phyloP scores from a whole-genome alignment of 1,140 invertebrate genomes.

The Drosophila ironensis region DNA sequence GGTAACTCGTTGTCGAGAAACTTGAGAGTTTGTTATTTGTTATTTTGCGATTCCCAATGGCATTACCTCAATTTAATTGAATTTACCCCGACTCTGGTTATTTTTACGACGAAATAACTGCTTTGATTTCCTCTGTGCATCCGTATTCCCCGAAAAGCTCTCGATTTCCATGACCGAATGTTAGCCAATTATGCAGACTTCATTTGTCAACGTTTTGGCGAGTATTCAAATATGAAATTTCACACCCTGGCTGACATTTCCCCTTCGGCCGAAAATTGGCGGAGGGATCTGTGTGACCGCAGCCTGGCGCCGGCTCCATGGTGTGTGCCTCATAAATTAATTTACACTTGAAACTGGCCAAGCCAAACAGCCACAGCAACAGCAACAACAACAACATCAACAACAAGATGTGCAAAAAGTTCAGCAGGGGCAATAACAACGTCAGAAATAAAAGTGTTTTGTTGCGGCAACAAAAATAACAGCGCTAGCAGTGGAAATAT shows the following conservation, averaged over 20 bases:
- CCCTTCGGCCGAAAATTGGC: conserved; percentile 10
- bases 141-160: conserved; percentile 3
- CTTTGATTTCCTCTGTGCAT: neutral
- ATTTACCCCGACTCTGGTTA: too few relatives aligned
- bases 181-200: conserved; percentile 67
- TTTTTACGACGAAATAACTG: neutral
- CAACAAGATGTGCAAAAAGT: conserved; percentile 8
- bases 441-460: conserved; percentile 48
- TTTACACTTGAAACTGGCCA: conserved; percentile 74
- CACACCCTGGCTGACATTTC: conserved; percentile 74
- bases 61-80: too few relatives aligned
- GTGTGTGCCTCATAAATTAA: conserved; percentile 76
- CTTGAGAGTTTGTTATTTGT: too few relatives aligned
- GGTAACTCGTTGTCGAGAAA: too few relatives aligned
- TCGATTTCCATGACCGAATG: conserved; percentile 29
- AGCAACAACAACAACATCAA: conserved; percentile 21
- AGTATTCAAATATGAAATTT: conserved; percentile 74
- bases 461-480: conserved; percentile 16
- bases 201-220: conserved; percentile 60
- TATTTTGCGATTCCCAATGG: too few relatives aligned
- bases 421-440: conserved; percentile 19
- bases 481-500: conserved; percentile 21
- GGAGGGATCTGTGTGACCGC: conserved; percentile 34
- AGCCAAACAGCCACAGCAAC: conserved; percentile 38
- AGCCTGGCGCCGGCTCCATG: conserved; percentile 59